These are phyloP conservation scores for Megaptera novaeangliae DNA, from an alignment of 2,113 vertebrate species.

Conservation along the genomic window DNA sequence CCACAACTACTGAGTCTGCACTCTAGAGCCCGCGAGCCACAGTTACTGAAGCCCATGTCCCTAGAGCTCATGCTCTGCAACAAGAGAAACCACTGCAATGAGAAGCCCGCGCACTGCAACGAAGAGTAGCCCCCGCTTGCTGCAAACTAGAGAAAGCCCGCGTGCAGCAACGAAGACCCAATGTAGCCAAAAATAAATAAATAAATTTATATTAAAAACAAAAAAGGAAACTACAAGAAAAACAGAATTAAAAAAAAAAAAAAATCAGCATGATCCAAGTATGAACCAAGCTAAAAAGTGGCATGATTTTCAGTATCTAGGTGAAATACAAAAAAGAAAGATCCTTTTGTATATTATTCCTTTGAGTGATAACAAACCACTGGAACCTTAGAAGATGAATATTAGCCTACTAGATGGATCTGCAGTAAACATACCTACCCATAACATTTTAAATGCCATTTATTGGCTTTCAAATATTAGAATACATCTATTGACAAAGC, in stretches of 20 bases:
- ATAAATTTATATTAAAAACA: neutral
- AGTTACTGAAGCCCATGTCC: no score
- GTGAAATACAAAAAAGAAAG: neutral
- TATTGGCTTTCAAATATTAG: constrained; percentile 26
- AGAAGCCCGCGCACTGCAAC: no score
- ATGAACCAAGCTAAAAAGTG: neutral
- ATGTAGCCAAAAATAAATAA: no score
- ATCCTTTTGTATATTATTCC: neutral
- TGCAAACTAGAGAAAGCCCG: no score
- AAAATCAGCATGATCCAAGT: neutral
- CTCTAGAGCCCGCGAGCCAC: no score
- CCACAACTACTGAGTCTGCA: no score
- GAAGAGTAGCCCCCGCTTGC: no score
- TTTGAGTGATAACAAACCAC: neutral
- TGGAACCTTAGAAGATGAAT: neutral
- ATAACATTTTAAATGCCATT: neutral
- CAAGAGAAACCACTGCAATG: no score
- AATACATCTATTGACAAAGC: neutral
- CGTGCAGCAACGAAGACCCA: no score
- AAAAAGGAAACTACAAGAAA: neutral
- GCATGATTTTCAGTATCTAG: neutral
- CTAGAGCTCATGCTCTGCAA: no score
- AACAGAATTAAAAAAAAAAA: neutral
- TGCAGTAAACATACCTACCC: neutral
- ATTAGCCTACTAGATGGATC: neutral